A percentile compares a stretch with the other conserved stretches of the same genome.
Conservation (phyloP, 2,113 vertebrate species). For the Mirounga angustirostris region DNA sequence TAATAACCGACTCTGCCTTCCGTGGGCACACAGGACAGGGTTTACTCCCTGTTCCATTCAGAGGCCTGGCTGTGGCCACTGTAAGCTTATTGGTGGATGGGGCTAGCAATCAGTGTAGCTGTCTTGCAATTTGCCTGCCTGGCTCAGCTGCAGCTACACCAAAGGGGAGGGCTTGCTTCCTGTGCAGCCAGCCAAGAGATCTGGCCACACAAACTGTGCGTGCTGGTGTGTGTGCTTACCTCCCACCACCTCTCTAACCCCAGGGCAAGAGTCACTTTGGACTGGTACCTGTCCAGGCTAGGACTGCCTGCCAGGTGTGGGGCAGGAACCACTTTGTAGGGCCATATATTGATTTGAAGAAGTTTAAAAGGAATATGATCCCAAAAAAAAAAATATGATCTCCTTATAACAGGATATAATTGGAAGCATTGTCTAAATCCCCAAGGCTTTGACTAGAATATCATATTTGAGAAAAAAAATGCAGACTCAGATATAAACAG, state of each 20-base stretch:
- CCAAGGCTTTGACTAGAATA: background rate
- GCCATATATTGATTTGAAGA: background rate
- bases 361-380: background rate
- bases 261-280: background rate
- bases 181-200: background rate
- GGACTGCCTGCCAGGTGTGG: background rate
- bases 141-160: background rate
- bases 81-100: background rate
- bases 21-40: background rate
- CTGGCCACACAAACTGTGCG: background rate
- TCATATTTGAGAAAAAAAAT: background rate
- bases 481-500: background rate
- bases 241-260: background rate
- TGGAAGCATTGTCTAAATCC: background rate
- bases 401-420: background rate
- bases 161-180: background rate
- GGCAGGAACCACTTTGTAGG: background rate
- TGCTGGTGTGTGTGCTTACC: background rate
- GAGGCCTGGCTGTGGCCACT: background rate
- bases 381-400: background rate
- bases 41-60: background rate
- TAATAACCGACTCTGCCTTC: background rate
- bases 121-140: background rate
- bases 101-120: background rate
- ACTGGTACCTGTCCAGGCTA: background rate